Percentiles rank a stretch among this genome's conserved stretches.
phyloP scores from a whole-genome alignment of 92 coral and sea anemone genomes.

The Epizoanthus rinbou region DNA sequence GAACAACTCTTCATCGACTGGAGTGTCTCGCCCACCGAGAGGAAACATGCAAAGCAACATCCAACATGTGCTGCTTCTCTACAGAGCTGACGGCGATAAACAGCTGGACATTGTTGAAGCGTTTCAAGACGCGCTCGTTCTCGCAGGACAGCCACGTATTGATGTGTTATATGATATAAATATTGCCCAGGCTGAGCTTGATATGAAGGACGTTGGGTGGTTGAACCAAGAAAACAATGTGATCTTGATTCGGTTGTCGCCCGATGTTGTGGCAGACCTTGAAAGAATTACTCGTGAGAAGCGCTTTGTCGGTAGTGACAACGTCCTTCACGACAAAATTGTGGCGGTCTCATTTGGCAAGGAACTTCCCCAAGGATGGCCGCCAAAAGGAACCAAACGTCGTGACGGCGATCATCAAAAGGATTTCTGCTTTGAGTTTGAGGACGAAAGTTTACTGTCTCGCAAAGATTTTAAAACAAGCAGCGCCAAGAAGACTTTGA shows the following conservation, averaged over 20 bases:
- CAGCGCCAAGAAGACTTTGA: conserved; percentile 55
- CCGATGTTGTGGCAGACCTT: conserved; percentile 63
- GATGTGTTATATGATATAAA: conserved; percentile 7
- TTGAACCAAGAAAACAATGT: conserved; percentile 75
- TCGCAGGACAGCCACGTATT: conserved; percentile 13
- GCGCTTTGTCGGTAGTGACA: conserved; percentile 66
- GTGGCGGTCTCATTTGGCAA: conserved; percentile 84
- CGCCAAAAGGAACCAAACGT: conserved; percentile 64
- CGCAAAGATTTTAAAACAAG: conserved; percentile 49
- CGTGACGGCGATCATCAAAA: conserved; percentile 43
- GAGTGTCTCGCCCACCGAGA: conserved; percentile 4
- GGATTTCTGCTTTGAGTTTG: conserved; percentile 69
- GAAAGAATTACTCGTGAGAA: conserved; percentile 58
- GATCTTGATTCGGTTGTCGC: conserved; percentile 73
- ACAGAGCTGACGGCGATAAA: conserved; percentile 54
- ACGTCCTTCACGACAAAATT: conserved; percentile 71
- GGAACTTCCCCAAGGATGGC: conserved; percentile 67
- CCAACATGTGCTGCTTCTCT: conserved; percentile 72
- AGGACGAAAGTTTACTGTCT: conserved; percentile 48
- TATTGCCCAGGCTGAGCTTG: conserved; percentile 24
- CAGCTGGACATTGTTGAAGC: conserved; percentile 64
- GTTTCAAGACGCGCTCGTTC: conserved; percentile 81
- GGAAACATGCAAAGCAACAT: conserved; percentile 24
- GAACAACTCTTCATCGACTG: background rate
- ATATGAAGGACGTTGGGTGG: conserved; percentile 60